Conservation (phyloP, 2,797 vertebrate species). For the Paedocypris micromegethes region DNA sequence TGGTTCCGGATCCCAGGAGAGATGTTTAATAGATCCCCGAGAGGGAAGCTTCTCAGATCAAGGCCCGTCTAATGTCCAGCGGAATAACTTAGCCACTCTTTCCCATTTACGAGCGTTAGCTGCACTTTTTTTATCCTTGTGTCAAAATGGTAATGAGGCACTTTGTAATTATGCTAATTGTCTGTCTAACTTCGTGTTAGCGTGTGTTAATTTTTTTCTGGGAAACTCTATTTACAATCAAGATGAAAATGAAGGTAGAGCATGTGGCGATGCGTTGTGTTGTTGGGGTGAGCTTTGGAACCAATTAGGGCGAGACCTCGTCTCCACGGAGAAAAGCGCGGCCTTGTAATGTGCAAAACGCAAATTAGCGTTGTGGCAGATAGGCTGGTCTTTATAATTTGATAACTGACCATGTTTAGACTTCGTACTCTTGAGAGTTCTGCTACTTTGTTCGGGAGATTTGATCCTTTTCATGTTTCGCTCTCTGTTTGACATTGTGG, state of each 20-base stretch:
- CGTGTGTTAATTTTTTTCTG: constrained; percentile 87
- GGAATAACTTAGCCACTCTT: constrained; percentile 77
- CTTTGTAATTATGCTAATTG: constrained; percentile 99
- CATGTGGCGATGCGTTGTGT: constrained; percentile 72
- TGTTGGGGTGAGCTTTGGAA: constrained; percentile 94
- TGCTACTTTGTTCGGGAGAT: neutral
- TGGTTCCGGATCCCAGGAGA: constrained; percentile 82
- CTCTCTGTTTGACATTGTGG: too few species aligned
- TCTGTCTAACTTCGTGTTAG: constrained; percentile 93
- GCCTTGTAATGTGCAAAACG: constrained; percentile 74
- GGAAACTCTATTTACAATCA: constrained; percentile 74
- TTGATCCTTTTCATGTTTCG: constrained; percentile 60
- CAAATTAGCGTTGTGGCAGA: constrained; percentile 64
- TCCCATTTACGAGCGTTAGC: constrained; percentile 28
- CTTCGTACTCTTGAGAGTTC: constrained; percentile 46
- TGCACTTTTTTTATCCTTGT: constrained; percentile 48
- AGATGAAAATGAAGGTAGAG: constrained; percentile 83
- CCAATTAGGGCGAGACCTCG: constrained; percentile 92
- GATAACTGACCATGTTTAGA: constrained; percentile 62
- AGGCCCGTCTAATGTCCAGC: constrained; percentile 78
- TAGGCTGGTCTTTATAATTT: constrained; percentile 68
- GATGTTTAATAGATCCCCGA: constrained; percentile 86
- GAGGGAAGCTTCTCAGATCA: constrained; percentile 84
- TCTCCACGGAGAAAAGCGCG: constrained; percentile 73
- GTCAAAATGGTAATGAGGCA: constrained; percentile 96